Evolutionary conservation across 2,797 vertebrate species (phyloP).

Genomic region (Galago senegalensis): DNA sequence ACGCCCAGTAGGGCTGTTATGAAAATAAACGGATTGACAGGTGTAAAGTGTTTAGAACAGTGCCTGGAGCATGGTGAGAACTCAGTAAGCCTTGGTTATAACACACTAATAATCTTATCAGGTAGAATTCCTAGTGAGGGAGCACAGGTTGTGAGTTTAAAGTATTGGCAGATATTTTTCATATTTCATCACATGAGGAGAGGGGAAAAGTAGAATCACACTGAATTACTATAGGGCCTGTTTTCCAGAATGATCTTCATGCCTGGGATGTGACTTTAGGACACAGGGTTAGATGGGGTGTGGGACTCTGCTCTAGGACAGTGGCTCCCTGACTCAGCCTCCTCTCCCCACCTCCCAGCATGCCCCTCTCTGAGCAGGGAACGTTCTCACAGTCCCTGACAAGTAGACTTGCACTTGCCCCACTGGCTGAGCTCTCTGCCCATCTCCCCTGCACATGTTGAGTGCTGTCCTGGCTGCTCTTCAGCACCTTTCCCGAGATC

Average conservation of each 20-base stretch:
- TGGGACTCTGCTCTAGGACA: background rate
- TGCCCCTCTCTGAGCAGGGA: background rate
- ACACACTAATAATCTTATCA: background rate
- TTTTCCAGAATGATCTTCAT: background rate
- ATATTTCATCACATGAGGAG: background rate
- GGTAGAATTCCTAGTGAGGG: background rate
- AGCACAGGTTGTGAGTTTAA: background rate
- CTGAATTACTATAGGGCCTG: background rate
- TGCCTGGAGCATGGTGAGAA: background rate
- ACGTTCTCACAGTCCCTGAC: background rate
- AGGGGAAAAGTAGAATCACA: background rate
- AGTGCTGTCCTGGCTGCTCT: background rate
- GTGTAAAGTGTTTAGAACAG: background rate
- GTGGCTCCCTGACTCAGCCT: background rate
- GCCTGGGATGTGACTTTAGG: background rate
- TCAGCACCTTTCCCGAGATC: background rate
- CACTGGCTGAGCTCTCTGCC: background rate
- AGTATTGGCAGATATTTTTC: background rate
- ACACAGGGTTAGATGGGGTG: background rate
- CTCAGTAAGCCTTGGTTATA: background rate
- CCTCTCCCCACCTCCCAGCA: background rate
- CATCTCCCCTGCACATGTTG: background rate
- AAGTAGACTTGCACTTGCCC: background rate
- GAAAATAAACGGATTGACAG: background rate
- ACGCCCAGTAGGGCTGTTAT: background rate